Evolutionary conservation across 2,113 vertebrate species (phyloP), one percentile per base, ranked within the genome.

Genomic region (Scortum barcoo): DNA sequence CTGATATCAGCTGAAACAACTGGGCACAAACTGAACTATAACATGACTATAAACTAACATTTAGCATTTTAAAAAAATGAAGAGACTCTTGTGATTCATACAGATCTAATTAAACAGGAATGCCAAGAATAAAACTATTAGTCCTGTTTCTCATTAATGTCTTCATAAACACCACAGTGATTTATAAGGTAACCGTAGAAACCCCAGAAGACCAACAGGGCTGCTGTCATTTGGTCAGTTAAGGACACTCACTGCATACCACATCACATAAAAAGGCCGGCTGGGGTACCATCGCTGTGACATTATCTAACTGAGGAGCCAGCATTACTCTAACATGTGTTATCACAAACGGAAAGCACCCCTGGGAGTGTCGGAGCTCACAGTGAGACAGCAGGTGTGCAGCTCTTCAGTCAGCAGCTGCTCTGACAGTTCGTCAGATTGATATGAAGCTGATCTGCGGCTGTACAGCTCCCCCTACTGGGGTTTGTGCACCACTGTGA

Each of bases 391-490:
- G 84, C 91, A 89, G 83, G 78, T 84, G 86, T 79, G 74, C 75
- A 71, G 76, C 76, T 28, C 53, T 53, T 46, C 50, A 80, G 38
- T 46, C 48, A 20, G 73, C 91, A 89, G 89, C 87, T 91, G 84
- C 57, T 84, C 40, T 24, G 30, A 24, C 24, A 51, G 36, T 53
- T 65, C 50, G 60, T 62, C 72, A 30, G 7, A 38, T 58, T n/a
- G 19, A 71, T 19, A 75, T 9, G 0, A 66, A 56, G 48, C 67
- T 76, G 44, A 78, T 74, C 33, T 73, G 76, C 13, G 40, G 58
- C 5, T 5, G 5, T 36, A 22, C 75, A 63, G 79, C 86, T n/a
- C 92, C 92, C 75, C 69, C 83, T 91, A 56, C 72, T 89, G 93
- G 88, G 1, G 2, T 3, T 44, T 17, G 48, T 16, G 6, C 7